phyloP scores from a whole-genome alignment of 2,797 vertebrate species.

The Halcyon leucocephala region DNA sequence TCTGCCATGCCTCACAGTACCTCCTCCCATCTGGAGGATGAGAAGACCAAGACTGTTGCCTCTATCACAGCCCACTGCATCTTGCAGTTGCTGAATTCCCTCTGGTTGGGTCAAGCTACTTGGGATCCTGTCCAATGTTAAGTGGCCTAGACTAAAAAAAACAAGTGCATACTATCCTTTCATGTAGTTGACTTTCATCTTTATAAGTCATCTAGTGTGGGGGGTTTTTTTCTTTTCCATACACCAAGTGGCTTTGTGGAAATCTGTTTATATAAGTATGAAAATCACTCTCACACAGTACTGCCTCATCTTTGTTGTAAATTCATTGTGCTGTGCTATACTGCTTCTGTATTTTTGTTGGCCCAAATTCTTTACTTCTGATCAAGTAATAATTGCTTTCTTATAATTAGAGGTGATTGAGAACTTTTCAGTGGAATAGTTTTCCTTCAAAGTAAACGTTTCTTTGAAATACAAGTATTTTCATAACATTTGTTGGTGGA shows the following conservation, averaged over 20 bases:
- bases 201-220: not conserved
- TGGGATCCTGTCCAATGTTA: not conserved
- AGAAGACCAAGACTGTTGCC: not conserved
- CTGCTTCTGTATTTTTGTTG: not conserved
- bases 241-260: not conserved
- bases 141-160: not conserved
- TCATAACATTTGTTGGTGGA: not conserved
- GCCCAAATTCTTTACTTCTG: not conserved
- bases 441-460: not conserved
- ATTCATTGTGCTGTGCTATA: not conserved
- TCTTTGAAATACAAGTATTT: not conserved
- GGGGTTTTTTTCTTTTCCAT: not conserved
- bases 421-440: slow-evolving; percentile 58
- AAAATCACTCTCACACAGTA: not conserved
- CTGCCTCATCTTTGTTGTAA: not conserved
- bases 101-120: not conserved
- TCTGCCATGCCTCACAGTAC: not conserved
- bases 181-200: not conserved
- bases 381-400: not conserved
- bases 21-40: not conserved
- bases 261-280: not conserved
- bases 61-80: not conserved
- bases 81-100: not conserved
- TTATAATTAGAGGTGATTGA: not conserved
- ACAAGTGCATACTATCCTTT: not conserved